Base-by-base conservation (phyloP, 2,113 vertebrate species). In the Cygnus buccinator region DNA sequence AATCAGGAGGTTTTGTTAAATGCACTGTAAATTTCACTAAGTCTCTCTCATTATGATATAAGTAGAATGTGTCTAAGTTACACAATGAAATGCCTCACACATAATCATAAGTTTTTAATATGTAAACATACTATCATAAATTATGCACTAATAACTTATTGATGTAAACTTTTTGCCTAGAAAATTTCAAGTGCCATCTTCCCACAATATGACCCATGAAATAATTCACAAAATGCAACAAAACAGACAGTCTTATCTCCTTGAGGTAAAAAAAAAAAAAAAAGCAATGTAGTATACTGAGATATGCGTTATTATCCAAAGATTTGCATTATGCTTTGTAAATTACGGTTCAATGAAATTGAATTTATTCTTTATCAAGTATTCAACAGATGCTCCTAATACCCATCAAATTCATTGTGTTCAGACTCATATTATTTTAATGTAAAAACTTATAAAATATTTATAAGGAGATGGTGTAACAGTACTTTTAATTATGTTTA, bases 371-470 rank as follows among this genome's bases (percentile, higher is more conserved):
- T 97, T 95, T 96, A 94, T 92, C 82, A 90, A 85, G 89, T 90
- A 96, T 94, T 95, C 90, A 96, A 95, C 95, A 97, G 95, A 95
- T 95, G 87, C 5, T 94, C 89, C 76, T 97, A 95, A 96, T 96
- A 95, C 84, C 50, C 65, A 95, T 95, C 89, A 96, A 95, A 92
- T 94, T 96, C 62, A 85, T 84, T 93, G 35, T 90, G 78, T 90
- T 92, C 82, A 87, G 80, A 85, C 76, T 97, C 94, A 94, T 96
- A 95, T 91, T 97, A 97, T 95, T 98, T 97, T 97, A 95, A 97
- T 97, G 72, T 93, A 97, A 97, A 97, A 97, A 71, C 80, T 91
- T 92, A 94, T 97, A 88, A 96, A 97, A 97, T 97, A 97, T 97
- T 96, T 95, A 97, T 97, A 91, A 95, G 84, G 54, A 91, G 74